Evolutionary conservation across 2,113 vertebrate genomes (phyloP).

Genomic region (Pheucticus melanocephalus): DNA sequence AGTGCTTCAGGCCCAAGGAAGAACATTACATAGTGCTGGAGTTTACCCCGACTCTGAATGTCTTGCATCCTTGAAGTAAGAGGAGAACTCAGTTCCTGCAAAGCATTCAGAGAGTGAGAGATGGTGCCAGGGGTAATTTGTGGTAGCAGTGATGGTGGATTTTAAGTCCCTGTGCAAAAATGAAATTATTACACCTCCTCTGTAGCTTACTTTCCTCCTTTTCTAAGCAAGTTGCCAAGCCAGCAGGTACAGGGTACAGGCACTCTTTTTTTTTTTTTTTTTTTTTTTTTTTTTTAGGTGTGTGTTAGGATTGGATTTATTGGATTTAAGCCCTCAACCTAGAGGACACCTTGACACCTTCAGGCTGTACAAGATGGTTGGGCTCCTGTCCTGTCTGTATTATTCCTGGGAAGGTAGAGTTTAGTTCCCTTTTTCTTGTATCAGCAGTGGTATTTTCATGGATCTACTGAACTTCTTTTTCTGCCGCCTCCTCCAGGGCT

Average conservation of each 20-base stretch:
- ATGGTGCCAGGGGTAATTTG: neutral
- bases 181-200: neutral
- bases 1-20: rapidly evolving
- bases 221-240: neutral
- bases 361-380: neutral
- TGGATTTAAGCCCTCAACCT: neutral
- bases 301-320: no score
- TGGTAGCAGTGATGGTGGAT: neutral
- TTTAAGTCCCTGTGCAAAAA: neutral
- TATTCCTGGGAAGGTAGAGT: neutral
- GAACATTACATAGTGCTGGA: rapidly evolving
- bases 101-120: neutral
- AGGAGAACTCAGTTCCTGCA: neutral
- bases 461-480: neutral
- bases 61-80: neutral
- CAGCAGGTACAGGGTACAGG: neutral
- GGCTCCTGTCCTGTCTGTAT: neutral
- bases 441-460: neutral
- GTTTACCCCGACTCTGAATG: neutral
- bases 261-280: no score
- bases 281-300: no score
- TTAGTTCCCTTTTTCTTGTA: neutral
- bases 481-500: neutral
- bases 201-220: neutral
- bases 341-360: neutral